Percentiles rank a stretch among this genome's conserved stretches.
phyloP scores from a whole-genome alignment of 53 echinoderm and acorn worm genomes.

The Stichopus horrens region DNA sequence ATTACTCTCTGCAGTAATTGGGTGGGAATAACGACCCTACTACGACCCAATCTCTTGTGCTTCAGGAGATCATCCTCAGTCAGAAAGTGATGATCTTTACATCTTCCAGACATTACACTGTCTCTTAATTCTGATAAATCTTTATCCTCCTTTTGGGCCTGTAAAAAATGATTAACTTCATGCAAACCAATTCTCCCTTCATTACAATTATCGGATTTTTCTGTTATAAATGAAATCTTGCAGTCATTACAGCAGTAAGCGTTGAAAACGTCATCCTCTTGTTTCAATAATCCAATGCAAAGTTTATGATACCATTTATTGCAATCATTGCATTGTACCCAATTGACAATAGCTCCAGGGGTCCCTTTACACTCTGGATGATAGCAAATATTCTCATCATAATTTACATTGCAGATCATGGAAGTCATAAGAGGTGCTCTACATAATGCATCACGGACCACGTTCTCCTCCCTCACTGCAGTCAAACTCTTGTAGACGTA shows the following conservation, averaged over 20 bases:
- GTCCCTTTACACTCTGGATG: neutral
- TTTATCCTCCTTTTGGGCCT: too few relatives aligned
- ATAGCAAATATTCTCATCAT: conserved; percentile 32
- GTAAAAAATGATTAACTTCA: too few relatives aligned
- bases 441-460: conserved; percentile 42
- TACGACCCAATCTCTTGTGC: too few relatives aligned
- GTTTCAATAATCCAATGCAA: conserved; percentile 3
- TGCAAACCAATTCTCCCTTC: too few relatives aligned
- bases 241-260: neutral
- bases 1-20: too few relatives aligned
- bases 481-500: conserved; percentile 50
- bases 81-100: too few relatives aligned
- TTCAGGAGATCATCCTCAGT: too few relatives aligned
- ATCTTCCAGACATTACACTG: too few relatives aligned
- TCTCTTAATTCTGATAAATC: too few relatives aligned
- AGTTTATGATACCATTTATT: conserved; percentile 50
- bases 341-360: conserved; percentile 41
- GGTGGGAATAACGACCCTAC: too few relatives aligned
- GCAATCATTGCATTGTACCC: conserved; percentile 59
- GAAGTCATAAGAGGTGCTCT: neutral
- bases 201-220: too few relatives aligned
- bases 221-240: too few relatives aligned
- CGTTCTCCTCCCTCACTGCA: conserved; percentile 40
- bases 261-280: neutral
- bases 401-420: neutral